These are phyloP conservation scores for Lophius piscatorius DNA, from an alignment of 2,113 vertebrate species.

Conservation along the genomic window DNA sequence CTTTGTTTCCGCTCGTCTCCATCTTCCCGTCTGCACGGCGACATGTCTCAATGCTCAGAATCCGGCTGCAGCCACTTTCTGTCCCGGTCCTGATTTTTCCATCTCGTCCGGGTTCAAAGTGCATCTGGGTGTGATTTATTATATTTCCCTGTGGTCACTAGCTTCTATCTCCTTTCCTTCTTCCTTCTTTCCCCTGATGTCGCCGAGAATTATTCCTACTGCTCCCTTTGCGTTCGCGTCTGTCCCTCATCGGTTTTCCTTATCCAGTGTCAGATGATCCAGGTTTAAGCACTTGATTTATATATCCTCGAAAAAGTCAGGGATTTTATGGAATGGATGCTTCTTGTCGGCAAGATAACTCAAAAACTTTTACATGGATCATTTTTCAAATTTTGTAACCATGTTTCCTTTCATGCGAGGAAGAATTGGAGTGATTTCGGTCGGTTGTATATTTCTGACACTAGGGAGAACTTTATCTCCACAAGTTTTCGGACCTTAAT, in stretches of 20 bases:
- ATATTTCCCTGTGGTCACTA: conserved; percentile 27
- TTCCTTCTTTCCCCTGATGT: conserved; percentile 9
- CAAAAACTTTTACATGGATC: no score
- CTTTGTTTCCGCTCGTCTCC: not conserved
- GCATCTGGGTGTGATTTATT: not conserved
- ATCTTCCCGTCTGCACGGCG: not conserved
- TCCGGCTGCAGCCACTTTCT: no score
- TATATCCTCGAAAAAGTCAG: no score
- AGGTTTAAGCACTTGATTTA: conserved; percentile 13
- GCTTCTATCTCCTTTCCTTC: conserved; percentile 35
- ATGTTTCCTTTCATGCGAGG: conserved; percentile 1
- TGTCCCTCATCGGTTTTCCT: conserved; percentile 35
- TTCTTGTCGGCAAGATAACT: no score
- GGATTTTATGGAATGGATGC: no score
- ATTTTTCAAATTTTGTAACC: no score
- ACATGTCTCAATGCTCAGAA: no score
- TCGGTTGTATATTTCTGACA: no score
- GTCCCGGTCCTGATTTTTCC: not conserved
- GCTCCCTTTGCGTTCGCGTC: conserved; percentile 18
- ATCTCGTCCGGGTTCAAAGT: conserved; percentile 12
- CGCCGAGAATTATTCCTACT: conserved; percentile 24
- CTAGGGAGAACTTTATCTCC: no score
- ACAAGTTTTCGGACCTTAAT: no score
- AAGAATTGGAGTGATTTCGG: no score
- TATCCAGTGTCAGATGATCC: conserved; percentile 15